phyloP scores from a whole-genome alignment of 2,888 invertebrate genomes.

The Hemicrepidius hirtus region DNA sequence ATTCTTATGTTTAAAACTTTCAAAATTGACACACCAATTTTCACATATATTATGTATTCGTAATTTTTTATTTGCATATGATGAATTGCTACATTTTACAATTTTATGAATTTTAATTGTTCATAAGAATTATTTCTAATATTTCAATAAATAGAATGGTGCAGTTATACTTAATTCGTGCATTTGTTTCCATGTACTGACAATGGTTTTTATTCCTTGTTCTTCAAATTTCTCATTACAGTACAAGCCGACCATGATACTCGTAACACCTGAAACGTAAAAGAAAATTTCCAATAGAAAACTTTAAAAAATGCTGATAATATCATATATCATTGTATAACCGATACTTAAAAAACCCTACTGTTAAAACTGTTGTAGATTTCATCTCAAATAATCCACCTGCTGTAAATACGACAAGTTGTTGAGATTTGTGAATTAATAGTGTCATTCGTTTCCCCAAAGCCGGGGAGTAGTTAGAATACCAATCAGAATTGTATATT shows the following conservation, averaged over 20 bases:
- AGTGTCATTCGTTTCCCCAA: background rate
- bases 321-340: no score
- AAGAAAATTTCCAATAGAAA: no score
- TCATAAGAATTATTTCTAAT: no score
- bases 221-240: background rate
- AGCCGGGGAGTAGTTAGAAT: background rate
- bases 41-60: no score
- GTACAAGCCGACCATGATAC: background rate
- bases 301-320: no score
- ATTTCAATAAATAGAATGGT: no score
- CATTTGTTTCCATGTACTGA: background rate
- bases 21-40: no score
- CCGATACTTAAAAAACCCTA: constrained; percentile 2
- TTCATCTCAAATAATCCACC: constrained; percentile 12
- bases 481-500: constrained; percentile 2
- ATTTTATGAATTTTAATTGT: no score
- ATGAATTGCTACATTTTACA: no score
- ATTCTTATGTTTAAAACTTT: no score
- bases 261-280: background rate
- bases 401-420: background rate
- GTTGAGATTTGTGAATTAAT: constrained; percentile 9
- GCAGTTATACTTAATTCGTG: no score
- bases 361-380: background rate
- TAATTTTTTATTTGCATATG: no score
- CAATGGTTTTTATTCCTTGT: background rate